phyloP scores from a whole-genome alignment of 2,888 invertebrate genomes.

The Exephanes ischioxanthus region DNA sequence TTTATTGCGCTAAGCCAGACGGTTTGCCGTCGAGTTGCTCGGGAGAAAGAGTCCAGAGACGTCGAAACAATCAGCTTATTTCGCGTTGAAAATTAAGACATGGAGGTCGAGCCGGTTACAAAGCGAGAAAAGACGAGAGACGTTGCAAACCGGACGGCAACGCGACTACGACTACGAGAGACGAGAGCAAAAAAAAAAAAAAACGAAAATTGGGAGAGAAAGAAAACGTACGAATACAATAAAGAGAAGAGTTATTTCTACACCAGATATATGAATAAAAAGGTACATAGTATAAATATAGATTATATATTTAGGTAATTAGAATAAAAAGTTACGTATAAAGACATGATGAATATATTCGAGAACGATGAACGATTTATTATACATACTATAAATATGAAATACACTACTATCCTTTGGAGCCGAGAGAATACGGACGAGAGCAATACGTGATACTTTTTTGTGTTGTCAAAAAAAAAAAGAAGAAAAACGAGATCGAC shows the following conservation, averaged over 20 bases:
- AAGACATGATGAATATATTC: conserved; percentile 61
- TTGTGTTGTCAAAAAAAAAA: conserved; percentile 56
- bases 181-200: conserved; percentile 45
- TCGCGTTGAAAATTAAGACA: conserved; percentile 30
- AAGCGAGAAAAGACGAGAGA: conserved; percentile 8
- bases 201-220: conserved; percentile 39
- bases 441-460: conserved; percentile 77
- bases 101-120: conserved; percentile 11
- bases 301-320: conserved; percentile 82
- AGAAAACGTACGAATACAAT: conserved; percentile 78
- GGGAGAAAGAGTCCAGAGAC: conserved; percentile 39
- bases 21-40: conserved; percentile 70
- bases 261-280: conserved; percentile 75
- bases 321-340: conserved; percentile 78
- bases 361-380: conserved; percentile 59
- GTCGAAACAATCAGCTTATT: conserved; percentile 30
- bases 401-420: conserved; percentile 71
- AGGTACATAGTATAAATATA: conserved; percentile 75
- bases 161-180: conserved; percentile 60
- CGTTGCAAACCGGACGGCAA: conserved; percentile 71
- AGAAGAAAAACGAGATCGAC: conserved; percentile 31
- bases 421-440: conserved; percentile 69
- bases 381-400: conserved; percentile 48
- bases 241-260: conserved; percentile 81
- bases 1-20: conserved; percentile 72